These are phyloP conservation scores for Cygnus buccinator DNA, from an alignment of 2,113 vertebrate species.

Conservation along the genomic window DNA sequence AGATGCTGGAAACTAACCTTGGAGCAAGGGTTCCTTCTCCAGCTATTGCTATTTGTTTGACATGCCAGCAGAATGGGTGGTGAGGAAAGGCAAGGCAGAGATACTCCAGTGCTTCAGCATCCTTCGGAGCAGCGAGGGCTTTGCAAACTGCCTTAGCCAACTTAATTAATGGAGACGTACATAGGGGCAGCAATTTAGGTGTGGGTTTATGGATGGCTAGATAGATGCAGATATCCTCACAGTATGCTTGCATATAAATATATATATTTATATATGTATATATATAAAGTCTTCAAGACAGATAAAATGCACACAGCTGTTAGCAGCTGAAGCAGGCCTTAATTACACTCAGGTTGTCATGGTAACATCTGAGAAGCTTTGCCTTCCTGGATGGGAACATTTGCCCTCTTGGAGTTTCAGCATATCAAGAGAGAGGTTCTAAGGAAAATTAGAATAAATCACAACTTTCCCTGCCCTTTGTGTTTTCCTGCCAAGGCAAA, in stretches of 20 bases:
- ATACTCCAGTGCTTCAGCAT: not conserved
- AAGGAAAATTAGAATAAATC: slow-evolving; percentile 58
- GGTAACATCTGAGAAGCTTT: slow-evolving; percentile 80
- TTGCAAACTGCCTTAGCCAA: slow-evolving; percentile 11
- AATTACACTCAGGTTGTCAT: slow-evolving; percentile 84
- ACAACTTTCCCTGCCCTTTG: slow-evolving; percentile 30
- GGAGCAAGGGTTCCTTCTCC: not conserved
- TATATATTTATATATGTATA: not conserved
- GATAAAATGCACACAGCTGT: slow-evolving; percentile 83
- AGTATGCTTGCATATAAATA: not conserved
- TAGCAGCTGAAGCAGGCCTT: slow-evolving; percentile 80
- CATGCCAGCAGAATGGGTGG: not conserved
- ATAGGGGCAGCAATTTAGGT: not conserved
- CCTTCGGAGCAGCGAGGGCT: slow-evolving; percentile 50
- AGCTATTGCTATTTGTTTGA: not conserved
- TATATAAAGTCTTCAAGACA: slow-evolving; percentile 65
- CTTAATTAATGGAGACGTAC: not conserved
- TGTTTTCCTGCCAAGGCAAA: not conserved
- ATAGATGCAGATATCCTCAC: not conserved
- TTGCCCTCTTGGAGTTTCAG: slow-evolving; percentile 70
- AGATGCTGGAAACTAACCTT: not conserved
- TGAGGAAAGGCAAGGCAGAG: slow-evolving; percentile 7
- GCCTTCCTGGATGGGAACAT: slow-evolving; percentile 67
- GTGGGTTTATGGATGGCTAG: not conserved
- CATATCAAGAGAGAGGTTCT: not conserved